These are phyloP conservation scores for Holacanthus passer DNA, from an alignment of 2,113 vertebrate species.

Conservation along the genomic window DNA sequence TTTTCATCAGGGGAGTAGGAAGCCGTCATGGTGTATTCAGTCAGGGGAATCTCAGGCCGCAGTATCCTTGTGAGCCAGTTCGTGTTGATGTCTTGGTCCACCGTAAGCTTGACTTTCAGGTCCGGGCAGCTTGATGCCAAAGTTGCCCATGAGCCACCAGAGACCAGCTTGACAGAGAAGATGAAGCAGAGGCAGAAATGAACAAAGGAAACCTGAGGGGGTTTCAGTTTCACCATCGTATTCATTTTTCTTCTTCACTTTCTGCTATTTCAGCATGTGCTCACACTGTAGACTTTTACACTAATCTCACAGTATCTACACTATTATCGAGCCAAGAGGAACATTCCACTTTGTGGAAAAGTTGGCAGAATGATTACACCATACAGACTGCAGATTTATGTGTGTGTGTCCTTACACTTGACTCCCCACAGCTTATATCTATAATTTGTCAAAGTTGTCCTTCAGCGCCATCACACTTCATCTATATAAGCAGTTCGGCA, in stretches of 20 bases:
- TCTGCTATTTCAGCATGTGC: slow-evolving; percentile 2
- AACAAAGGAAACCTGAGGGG: slow-evolving; percentile 3
- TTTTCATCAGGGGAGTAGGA: slow-evolving; percentile 7
- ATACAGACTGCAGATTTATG: not conserved
- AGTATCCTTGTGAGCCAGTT: slow-evolving; percentile 37
- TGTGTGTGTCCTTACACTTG: not conserved
- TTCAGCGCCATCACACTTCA: not conserved
- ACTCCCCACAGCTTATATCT: not conserved
- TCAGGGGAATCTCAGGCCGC: slow-evolving; percentile 47
- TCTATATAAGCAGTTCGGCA: not conserved
- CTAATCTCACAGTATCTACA: not conserved
- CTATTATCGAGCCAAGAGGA: not conserved
- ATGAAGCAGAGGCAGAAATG: slow-evolving; percentile 25
- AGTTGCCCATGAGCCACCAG: slow-evolving; percentile 32
- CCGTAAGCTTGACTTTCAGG: slow-evolving; percentile 42
- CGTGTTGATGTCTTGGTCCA: slow-evolving; percentile 38
- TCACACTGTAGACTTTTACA: not conserved
- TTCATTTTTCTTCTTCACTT: not conserved
- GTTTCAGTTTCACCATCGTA: not conserved
- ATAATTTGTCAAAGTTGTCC: not conserved
- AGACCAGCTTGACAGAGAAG: slow-evolving; percentile 32
- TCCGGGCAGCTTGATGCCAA: slow-evolving; percentile 23
- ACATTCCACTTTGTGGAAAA: not conserved
- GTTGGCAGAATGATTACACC: not conserved
- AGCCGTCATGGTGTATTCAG: slow-evolving; percentile 43